A percentile compares a stretch with the other conserved stretches of the same genome.
These are phyloP conservation scores for Coilia nasus DNA, from an alignment of 2,797 vertebrate species.

Conservation along the genomic window DNA sequence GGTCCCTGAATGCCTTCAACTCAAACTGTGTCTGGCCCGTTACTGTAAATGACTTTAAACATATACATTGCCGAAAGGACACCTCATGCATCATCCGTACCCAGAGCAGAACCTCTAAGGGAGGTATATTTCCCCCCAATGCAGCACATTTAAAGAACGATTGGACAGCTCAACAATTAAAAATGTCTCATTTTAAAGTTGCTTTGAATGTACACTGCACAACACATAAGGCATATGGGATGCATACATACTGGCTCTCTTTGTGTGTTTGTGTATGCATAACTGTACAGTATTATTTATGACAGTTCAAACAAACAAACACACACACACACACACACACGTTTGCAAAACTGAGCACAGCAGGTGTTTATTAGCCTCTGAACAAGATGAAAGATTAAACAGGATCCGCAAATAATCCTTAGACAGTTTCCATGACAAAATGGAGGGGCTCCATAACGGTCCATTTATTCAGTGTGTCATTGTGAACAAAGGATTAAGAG, in stretches of 20 bases:
- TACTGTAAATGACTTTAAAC: background rate
- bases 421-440: slow-evolving; percentile 49
- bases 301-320: background rate
- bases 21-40: background rate
- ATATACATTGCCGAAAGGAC: background rate
- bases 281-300: background rate
- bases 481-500: slow-evolving; percentile 49
- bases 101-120: background rate
- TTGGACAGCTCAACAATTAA: background rate
- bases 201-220: background rate
- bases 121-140: background rate
- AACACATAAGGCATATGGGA: background rate
- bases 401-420: slow-evolving; percentile 56
- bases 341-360: slow-evolving; percentile 34
- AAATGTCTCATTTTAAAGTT: background rate
- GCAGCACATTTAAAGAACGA: background rate
- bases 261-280: background rate
- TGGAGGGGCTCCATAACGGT: slow-evolving; percentile 50
- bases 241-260: background rate
- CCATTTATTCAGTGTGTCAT: slow-evolving; percentile 51
- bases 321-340: background rate
- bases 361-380: slow-evolving; percentile 55
- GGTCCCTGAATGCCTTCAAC: background rate
- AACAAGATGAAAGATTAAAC: slow-evolving; percentile 52
- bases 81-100: background rate